Evolutionary conservation across 2,888 invertebrate genomes (phyloP), one percentile per base, ranked within the genome.

Genomic region (Limnephilus rhombicus): DNA sequence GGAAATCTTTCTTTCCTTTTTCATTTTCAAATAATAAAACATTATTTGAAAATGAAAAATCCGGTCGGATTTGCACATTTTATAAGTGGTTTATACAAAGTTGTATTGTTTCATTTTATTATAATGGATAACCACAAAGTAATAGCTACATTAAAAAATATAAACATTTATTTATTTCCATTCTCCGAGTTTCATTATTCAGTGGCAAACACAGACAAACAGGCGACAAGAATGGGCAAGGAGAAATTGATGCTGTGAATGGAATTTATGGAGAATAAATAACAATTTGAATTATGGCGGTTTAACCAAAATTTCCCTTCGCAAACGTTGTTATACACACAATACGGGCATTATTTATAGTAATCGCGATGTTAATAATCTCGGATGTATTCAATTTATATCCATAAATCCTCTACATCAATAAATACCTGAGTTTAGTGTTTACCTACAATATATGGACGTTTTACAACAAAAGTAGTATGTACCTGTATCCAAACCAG

Each of bases 261-360:
- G 45, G 85, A 92, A 92, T 91, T 92, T 92, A 91, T 91, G 92
- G 91, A 90, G 88, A 88, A 88, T 86, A 81, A 90, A 90, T 90
- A 87, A 82, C 82, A 41, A 24, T 80, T 90, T 92, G 92, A 92
- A 92, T 90, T 92, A 92, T 92, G 90, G 90, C 90, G 90, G 90
- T 29, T 80, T 90, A 92, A 87, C 92, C 41, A 45, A 92, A 92
- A 80, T 92, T 82, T 68, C 80, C 88, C 88, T 68, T 68, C 11
- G 34, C 37, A 88, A 88, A 88, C 68, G 68, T 88, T 53, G 53
- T 18, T 53, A 34, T 31, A 88, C n/a, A 34, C 53, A 68, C 68
- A 88, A 88, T 88, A 68, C 88, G 18, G 37, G 15, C 37, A 88
- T 68, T 53, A 88, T 88, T 88, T 88, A 88, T 88, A 53, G 18